Evolutionary conservation across 2,113 vertebrate species (phyloP), one percentile per base, ranked within the genome.

Genomic region (Carassius auratus): DNA sequence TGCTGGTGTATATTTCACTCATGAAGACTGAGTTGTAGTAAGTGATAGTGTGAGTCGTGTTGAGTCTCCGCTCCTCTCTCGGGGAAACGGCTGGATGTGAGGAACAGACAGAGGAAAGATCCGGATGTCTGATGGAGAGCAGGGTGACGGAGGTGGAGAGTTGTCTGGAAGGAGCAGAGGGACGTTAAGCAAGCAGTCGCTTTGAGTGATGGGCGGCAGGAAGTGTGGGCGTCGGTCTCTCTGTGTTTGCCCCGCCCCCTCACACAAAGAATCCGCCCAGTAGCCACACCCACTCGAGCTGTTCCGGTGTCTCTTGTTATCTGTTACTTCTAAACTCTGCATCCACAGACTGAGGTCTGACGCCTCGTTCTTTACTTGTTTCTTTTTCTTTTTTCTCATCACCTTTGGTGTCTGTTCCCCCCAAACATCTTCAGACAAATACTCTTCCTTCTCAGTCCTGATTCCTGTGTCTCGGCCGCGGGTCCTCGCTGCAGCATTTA

Each of bases 191-290:
- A 91, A 86, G n/a, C 90, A 89, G 26, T 81, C 84, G 0, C 73
- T 50, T 82, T 92, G 92, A 73, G 82, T 74, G 80, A 93, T 92
- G 23, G 93, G 93, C 38, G 92, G 91, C 12, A 93, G 86, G 86
- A 94, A 93, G 81, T 92, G 90, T 73, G 93, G 92, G 14, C 92
- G 87, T 61, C 89, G 86, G 86, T 93, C 91, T 88, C 88, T 90
- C 73, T 81, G 85, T 17, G 79, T 82, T 57, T 78, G 85, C 12
- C 17, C 76, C 13, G 5, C 66, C 77, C 36, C 48, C 50, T 84
- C 48, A 48, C 8, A 15, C 5, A 64, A 15, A 19, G 36, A n/a
- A 14, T 0, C 38, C 38, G 36, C 77, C 77, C 19, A 8, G 0
- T 61, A 4, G 83, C 5, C 48, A 75, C 17, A 8, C 64, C 77